Conservation (phyloP, 1,140 invertebrate genomes). For the Zaprionus ghesquierei region DNA sequence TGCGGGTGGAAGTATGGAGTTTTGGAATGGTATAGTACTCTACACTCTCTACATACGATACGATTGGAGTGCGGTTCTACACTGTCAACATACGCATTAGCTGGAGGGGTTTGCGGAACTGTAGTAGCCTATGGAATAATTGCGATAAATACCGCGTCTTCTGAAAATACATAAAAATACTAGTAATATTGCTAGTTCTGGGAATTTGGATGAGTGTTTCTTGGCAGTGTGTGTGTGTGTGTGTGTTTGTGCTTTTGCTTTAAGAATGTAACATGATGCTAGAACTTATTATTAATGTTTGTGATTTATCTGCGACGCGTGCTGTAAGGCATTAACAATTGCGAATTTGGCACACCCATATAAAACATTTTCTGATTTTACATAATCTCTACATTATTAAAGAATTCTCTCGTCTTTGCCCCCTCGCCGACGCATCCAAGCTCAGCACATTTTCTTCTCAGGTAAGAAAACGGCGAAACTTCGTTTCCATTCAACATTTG, state of each 20-base stretch:
- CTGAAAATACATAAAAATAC: slow-evolving; percentile 58
- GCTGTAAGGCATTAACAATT: background rate
- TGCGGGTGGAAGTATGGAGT: background rate
- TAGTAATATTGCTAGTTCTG: slow-evolving; percentile 34
- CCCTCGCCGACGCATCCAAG: slow-evolving; percentile 14
- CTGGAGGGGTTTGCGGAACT: background rate
- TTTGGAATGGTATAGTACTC: background rate
- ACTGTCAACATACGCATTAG: background rate
- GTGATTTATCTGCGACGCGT: background rate
- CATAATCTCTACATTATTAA: background rate
- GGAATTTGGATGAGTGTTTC: too few relatives aligned
- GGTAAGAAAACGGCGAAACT: slow-evolving; percentile 82
- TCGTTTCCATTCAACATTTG: background rate
- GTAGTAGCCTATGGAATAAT: slow-evolving; percentile 68
- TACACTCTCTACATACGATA: background rate
- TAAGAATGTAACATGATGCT: background rate
- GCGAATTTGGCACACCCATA: slow-evolving; percentile 9
- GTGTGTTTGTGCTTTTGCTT: slow-evolving; percentile 5
- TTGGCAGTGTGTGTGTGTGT: background rate
- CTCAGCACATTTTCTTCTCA: slow-evolving; percentile 68
- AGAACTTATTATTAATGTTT: slow-evolving; percentile 10
- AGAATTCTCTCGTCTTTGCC: background rate
- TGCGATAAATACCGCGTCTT: slow-evolving; percentile 64
- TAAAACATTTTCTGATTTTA: background rate
- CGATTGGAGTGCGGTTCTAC: background rate